These are phyloP conservation scores for Syrrhaptes paradoxus DNA, from an alignment of 2,113 vertebrate species.

Conservation along the genomic window DNA sequence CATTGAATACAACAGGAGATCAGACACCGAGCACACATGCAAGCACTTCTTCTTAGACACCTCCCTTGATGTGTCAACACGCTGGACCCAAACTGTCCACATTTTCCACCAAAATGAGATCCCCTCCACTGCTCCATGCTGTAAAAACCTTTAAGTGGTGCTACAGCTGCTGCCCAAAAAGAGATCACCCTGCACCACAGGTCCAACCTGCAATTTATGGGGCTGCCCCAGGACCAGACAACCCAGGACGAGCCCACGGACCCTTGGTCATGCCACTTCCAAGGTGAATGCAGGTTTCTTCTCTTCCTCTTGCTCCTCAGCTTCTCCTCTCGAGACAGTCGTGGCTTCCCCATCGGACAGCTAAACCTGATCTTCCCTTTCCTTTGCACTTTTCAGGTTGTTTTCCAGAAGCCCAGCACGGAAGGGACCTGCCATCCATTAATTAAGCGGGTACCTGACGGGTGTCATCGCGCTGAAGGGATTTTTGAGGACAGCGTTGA, in stretches of 20 bases:
- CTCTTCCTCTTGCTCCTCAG: background rate
- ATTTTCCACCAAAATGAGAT: background rate
- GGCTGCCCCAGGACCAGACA: background rate
- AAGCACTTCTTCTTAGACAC: background rate
- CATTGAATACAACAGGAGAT: background rate
- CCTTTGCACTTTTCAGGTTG: background rate
- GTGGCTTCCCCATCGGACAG: background rate
- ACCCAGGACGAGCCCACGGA: accelerated
- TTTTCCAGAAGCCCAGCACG: background rate
- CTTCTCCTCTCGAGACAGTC: background rate
- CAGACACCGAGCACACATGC: accelerated
- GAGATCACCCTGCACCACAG: background rate
- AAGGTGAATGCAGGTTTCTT: background rate
- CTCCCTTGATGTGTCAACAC: too few relatives aligned
- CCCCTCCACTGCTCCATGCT: too few relatives aligned
- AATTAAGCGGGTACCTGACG: background rate
- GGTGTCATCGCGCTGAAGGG: background rate
- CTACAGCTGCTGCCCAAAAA: accelerated
- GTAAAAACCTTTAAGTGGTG: background rate
- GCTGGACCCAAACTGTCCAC: background rate
- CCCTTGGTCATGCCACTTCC: background rate
- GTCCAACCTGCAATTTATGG: background rate
- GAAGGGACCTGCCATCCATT: background rate
- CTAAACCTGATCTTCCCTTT: background rate
- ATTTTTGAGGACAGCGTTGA: background rate